phyloP scores from a whole-genome alignment of 2,113 vertebrate genomes.

The Girardinichthys multiradiatus region DNA sequence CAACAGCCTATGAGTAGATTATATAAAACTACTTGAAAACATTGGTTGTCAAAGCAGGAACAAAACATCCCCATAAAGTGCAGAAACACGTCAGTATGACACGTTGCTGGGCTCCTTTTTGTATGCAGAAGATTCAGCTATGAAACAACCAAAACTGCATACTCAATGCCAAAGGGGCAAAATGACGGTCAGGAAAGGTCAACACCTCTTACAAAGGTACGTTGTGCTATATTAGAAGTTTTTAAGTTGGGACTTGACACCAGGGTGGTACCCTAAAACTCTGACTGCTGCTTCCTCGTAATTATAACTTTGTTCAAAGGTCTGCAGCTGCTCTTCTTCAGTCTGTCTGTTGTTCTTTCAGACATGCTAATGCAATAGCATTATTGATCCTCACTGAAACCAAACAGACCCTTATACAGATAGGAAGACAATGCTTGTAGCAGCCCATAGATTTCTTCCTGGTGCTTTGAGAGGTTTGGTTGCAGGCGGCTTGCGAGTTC shows the following conservation, averaged over 20 bases:
- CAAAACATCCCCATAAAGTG: background rate
- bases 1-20: background rate
- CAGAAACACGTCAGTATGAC: background rate
- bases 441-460: conserved; percentile 69
- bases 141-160: background rate
- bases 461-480: conserved; percentile 63
- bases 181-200: too few relatives aligned
- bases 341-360: conserved; percentile 29
- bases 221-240: background rate
- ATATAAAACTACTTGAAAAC: background rate
- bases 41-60: background rate
- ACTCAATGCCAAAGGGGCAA: too few relatives aligned
- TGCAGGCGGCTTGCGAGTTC: conserved; percentile 64
- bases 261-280: background rate
- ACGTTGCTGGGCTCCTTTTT: background rate
- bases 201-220: background rate
- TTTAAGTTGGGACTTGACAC: background rate
- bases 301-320: conserved; percentile 8
- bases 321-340: conserved; percentile 9
- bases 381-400: conserved; percentile 60
- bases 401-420: conserved; percentile 55
- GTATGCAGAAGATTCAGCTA: background rate
- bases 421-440: conserved; percentile 71
- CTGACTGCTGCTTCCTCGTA: background rate
- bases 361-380: conserved; percentile 58